Base-by-base conservation (phyloP, 2,888 invertebrate genomes). In the Ophion slaviceki region DNA sequence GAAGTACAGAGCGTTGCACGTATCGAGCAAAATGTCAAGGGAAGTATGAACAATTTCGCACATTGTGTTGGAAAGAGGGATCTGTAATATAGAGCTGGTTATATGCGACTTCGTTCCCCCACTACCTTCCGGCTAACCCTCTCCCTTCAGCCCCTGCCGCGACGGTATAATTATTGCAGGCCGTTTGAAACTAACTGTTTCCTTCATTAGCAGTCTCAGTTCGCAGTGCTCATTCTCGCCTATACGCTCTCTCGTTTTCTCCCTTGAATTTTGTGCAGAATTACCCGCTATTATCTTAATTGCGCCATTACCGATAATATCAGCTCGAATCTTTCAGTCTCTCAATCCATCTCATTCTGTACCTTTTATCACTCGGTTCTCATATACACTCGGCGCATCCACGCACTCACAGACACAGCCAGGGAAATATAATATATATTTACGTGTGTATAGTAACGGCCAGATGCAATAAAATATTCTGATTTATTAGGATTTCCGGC, bases 141-240 rank as follows among this genome's bases (percentile, higher is more conserved):
- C 53, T 77, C 36, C 28, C 62, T 11, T 8, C 68, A 66, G 47
- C 64, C 64, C 62, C 78, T 70, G 62, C 62, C 68, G 75, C 91
- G 92, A 91, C 90, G 89, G 91, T 91, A 93, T 93, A 94, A 94
- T 94, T 94, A 93, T 94, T 92, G 91, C 91, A 93, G 93, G 91
- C 93, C 93, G 93, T 94, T 94, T 94, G 93, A 94, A 94, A 94
- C 93, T 93, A 93, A 93, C 93, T 93, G 94, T 94, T 94, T 94
- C 94, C 94, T 94, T 94, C 93, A 94, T 94, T 94, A 94, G 94
- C 93, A 93, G 93, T 93, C 92, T 93, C 93, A 91, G 92, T 93
- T 92, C 92, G 89, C 90, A 40, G 67, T 75, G 79, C 80, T 79
- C 85, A 72, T 85, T 84, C 85, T 78, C 82, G 87, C 88, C 88